Evolutionary conservation across 1,140 invertebrate species (phyloP), one percentile per base, ranked within the genome.

Genomic region (Yoshiicerus persimilis): DNA sequence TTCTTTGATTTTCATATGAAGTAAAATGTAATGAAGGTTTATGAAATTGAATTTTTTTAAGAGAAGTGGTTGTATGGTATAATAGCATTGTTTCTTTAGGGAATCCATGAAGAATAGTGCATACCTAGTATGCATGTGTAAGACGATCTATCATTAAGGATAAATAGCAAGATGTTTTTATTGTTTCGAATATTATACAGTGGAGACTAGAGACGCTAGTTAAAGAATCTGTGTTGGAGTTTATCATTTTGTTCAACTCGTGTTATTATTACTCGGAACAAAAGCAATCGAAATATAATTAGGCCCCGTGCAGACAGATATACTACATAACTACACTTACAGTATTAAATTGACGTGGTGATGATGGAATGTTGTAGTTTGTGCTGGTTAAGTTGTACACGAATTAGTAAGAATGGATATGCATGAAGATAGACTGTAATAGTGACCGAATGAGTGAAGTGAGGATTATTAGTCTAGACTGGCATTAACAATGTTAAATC

Each of bases 381-480:
- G 70, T 23, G 16, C 70, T 80, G 32, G 32, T 80, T 80, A 80
- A 2, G 32, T 36, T 80, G 75, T 80, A 80, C 34, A 80, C 75
- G 34, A 80, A 38, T 80, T 77, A 77, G 70, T 77, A 36, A 38
- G 1, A 1, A n/a, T 70, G 64, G 64, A 25, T 66, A 23, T 27
- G 27, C 64, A 34, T 80, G 30, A n/a, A 80, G 75, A 80, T 36
- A 80, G 75, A 36, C 34, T 77, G 9, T 30, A 70, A 70, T 70
- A 70, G 25, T 70, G 16, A n/a, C 47, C 20, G 47, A 56, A 70
- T 70, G 25, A 70, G 66, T 80, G 25, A 80, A 80, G 75, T 80
- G 75, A 36, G 64, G 75, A 80, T 80, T 80, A 80, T 80, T 80
- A 80, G 75, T 80, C 75, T 80, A 77, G 70, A 77, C 75, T 80